phyloP scores from a whole-genome alignment of 1,140 invertebrate species.

The Drosophila cardini region DNA sequence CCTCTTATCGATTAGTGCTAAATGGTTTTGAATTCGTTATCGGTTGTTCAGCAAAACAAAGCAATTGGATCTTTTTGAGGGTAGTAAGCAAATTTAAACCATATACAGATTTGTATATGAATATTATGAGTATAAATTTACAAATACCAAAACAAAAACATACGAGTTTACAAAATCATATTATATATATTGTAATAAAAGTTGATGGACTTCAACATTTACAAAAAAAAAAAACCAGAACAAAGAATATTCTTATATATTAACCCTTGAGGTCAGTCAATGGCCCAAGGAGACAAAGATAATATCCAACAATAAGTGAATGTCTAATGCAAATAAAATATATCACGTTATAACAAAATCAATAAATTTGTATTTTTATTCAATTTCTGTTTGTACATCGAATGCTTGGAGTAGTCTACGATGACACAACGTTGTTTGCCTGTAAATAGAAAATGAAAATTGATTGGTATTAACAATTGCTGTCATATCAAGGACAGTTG shows the following conservation, averaged over 20 bases:
- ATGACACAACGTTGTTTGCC: neutral
- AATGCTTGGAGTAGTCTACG: neutral
- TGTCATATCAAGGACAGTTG: neutral
- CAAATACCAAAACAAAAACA: constrained; percentile 60
- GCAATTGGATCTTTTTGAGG: constrained; percentile 69
- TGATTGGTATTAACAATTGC: neutral
- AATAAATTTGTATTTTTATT: constrained; percentile 48
- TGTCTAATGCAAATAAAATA: constrained; percentile 78
- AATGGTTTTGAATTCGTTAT: constrained; percentile 50
- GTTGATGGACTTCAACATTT: constrained; percentile 50
- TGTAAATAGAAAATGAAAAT: constrained; percentile 16
- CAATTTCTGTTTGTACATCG: constrained; percentile 15
- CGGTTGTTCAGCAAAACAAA: constrained; percentile 57
- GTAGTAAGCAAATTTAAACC: constrained; percentile 50
- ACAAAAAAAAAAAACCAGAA: constrained; percentile 48
- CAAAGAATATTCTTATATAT: constrained; percentile 70
- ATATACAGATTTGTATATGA: constrained; percentile 47
- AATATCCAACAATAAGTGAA: constrained; percentile 60
- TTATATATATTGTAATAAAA: constrained; percentile 29
- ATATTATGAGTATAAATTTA: constrained; percentile 75
- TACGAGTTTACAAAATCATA: constrained; percentile 40
- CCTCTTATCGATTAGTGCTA: constrained; percentile 12
- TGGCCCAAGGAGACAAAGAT: constrained; percentile 32
- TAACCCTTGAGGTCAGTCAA: constrained; percentile 14
- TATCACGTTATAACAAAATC: constrained; percentile 75